Base-by-base conservation (phyloP, 2,113 vertebrate genomes). In the Malurus melanocephalus region DNA sequence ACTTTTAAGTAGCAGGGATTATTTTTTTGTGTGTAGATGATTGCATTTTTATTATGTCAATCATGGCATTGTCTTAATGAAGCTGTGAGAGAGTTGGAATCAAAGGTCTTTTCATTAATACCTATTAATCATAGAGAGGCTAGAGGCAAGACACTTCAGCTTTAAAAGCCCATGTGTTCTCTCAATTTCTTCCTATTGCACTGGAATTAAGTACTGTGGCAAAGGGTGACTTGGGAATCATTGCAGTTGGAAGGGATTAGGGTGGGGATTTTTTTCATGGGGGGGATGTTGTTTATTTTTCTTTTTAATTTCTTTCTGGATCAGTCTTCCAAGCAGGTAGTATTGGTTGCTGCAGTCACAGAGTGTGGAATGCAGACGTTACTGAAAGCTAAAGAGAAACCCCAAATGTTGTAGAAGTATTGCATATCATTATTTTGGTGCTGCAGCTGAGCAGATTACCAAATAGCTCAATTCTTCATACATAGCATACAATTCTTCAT, bases 41-140 rank as follows among this genome's bases (percentile, higher is more conserved):
- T 53, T 60, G 23, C 3, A 4, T 72, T 88, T 91, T 74, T 71
- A 77, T 82, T 43, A 40, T 59, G 59, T 38, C 24, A 55, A 2
- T 84, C 27, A 6, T 28, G 13, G 32, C 13, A 28, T 73, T 93
- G 69, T 84, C 40, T 73, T 90, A 45, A 11, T 65, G 49, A 38
- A 94, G 38, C 38, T 73, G 51, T 9, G 19, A 66, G 19, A 66
- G 38, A 62, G 64, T 23, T 74, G 40, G 42, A 83, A 53, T 88
- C 49, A 82, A 73, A 88, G 43, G 69, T 88, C 27, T 69, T 93
- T 85, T 75, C 67, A 43, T 57, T 93, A 88, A 87, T 92, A 64
- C 52, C 69, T 75, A 6, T 88, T 88, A 92, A 80, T 84, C 51
- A 48, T 0, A 2, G 85, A 85, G 69, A 85, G 46, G 57, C 86